Evolutionary conservation across 2,888 invertebrate species (phyloP), one percentile per base, ranked within the genome.

Genomic region (Fabriciana adippe): DNA sequence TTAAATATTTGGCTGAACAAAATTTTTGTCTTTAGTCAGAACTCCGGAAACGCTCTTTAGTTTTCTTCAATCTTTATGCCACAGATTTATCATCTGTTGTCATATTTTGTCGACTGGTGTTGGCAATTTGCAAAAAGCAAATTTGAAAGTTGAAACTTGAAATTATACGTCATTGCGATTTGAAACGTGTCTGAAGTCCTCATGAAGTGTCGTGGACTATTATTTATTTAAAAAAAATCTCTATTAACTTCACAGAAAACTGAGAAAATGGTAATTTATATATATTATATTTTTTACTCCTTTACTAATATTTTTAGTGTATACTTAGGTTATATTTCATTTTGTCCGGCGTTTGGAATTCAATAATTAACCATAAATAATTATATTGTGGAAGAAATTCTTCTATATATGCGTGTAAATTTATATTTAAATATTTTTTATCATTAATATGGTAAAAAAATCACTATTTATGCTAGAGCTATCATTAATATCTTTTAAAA

Each of bases 141-240:
- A 41, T 1, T 41, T 41, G 26, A 59, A 59, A 47, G 16, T 59
- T 41, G 2, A 41, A 41, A 41, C 1, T 41, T 8, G 11, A 11
- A 41, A 8, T 41, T 41, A 41, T 2, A 48, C 16, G n/a, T 26
- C 48, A 48, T n/a, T 48, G 26, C 13, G n/a, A 59, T 8, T 59
- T n/a, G 14, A 59, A 59, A 59, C 59, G 59, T 59, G 59, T 59
- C 5, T 48, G 47, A n/a, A 48, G 35, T 35, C 31, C n/a, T 48
- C 26, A 1, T 13, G n/a, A 48, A 48, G n/a, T 31, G 11, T n/a
- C 26, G 3, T 21, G 21, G 21, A 8, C 31, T n/a, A 31, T 59
- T 48, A 21, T 47, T 26, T 11, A 47, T 15, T 21, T 45, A 59
- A 21, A n/a, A 41, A 41, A 2, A 41, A 41, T 35, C n/a, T 26